Conservation (phyloP, 2,113 vertebrate species). For the Neoarius graeffei region DNA sequence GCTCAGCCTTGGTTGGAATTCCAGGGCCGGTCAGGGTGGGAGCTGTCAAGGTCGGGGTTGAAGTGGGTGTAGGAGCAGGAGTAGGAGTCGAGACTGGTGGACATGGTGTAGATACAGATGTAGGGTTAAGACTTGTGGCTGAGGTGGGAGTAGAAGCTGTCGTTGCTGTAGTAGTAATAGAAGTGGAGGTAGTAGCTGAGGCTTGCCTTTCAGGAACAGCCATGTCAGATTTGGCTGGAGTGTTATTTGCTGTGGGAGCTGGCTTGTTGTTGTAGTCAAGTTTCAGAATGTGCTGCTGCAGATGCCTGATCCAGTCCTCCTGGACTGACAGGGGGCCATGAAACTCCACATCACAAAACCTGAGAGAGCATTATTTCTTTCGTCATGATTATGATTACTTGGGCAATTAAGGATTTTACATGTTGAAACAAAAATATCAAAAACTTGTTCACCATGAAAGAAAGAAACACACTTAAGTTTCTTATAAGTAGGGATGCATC, state of each 20-base stretch:
- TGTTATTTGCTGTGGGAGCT: slow-evolving; percentile 62
- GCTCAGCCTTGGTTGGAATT: slow-evolving; percentile 31
- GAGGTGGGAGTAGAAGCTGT: slow-evolving; percentile 20
- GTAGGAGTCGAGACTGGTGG: slow-evolving; percentile 26
- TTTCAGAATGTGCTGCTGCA: slow-evolving; percentile 93
- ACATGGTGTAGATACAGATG: slow-evolving; percentile 7
- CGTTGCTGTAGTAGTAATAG: slow-evolving; percentile 35
- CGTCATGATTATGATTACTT: not conserved
- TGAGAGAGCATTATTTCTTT: slow-evolving; percentile 53
- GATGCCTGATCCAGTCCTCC: slow-evolving; percentile 94
- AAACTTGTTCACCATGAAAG: not conserved
- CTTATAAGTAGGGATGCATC: not conserved
- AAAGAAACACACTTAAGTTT: not conserved
- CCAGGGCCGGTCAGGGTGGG: slow-evolving; percentile 4
- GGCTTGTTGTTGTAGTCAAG: slow-evolving; percentile 91
- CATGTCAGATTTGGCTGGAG: slow-evolving; percentile 34
- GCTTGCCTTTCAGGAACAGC: slow-evolving; percentile 62
- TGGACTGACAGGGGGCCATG: slow-evolving; percentile 93
- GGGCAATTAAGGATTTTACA: not conserved
- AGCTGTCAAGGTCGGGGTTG: slow-evolving; percentile 22
- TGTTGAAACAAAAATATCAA: not conserved
- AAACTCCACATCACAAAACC: slow-evolving; percentile 96
- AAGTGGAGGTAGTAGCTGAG: slow-evolving; percentile 52
- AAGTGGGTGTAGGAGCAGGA: slow-evolving; percentile 10
- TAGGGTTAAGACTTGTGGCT: slow-evolving; percentile 16